Evolutionary conservation across 2,113 vertebrate species (phyloP), one percentile per base, ranked within the genome.

Genomic region (Rousettus leschenaultii): DNA sequence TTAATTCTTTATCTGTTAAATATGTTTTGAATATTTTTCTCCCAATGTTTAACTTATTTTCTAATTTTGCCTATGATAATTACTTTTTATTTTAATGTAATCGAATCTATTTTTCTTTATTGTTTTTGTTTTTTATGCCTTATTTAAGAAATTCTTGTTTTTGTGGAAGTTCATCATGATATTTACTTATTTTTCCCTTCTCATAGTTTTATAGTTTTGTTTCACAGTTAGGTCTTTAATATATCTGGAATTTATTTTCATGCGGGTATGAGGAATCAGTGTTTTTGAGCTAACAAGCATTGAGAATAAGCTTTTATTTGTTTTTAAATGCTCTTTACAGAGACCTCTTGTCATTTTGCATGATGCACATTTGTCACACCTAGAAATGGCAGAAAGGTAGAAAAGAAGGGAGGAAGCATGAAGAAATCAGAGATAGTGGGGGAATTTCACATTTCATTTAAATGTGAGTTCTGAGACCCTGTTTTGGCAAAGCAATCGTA

Each of bases 241-340:
- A 85, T 10, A 75, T 18, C 57, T 95, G 53, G 38, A 95, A 91
- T 95, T 95, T 84, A 90, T 87, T 90, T 93, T 85, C 59, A 86
- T 33, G 35, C 26, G 24, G 11, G 18, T 71, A 6, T 33, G 28
- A 89, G 40, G 16, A 91, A 89, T 65, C 63, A 14, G n/a, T 84
- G 35, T 87, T 92, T 84, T 22, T 78, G 53, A 91, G 16, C 9
- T 55, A 93, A 80, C n/a, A 91, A 35, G 22, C 66, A 93, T 66
- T 35, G 35, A 89, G 55, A 88, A 95, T 88, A 90, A 93, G 26
- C 24, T 85, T 87, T 73, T 77, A 26, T 26, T 94, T 95, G 22
- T 65, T 57, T 95, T 95, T 26, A 92, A 68, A 71, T 53, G 53
- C 30, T 94, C 88, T 55, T 92, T 63, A 22, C 35, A 48, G 65